Evolutionary conservation across 1,140 invertebrate genomes (phyloP), one percentile per base, ranked within the genome.

Genomic region (Drosophila parvula): DNA sequence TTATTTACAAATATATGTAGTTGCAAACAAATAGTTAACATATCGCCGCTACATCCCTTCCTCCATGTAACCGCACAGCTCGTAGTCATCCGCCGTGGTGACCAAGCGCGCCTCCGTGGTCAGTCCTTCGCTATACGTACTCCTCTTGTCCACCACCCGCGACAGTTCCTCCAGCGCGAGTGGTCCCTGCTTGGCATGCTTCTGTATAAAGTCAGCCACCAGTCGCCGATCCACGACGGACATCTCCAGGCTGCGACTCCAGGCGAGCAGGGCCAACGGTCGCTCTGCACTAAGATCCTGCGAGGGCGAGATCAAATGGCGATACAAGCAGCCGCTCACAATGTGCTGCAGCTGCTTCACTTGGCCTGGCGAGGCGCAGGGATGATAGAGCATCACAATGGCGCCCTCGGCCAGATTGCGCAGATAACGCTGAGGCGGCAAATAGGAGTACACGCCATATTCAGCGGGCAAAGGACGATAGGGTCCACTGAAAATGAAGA

Each of bases 321-420:
- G 94, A 71, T 96, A 94, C 0, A 98, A 86, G 92, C 97, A 98
- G 3, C 92, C 92, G 28, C 86, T 94, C 0, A 98, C 94, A 3
- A 97, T 64, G 45, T 92, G 90, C 85, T 94, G 94, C 60, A 98
- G 92, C 48, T 92, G 75, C 38, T 94, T 86, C 0, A 98, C 94
- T 93, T 96, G 94, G 6, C 93, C 68, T 2, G 92, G 93, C 92
- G 96, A 94, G 9, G 96, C 95, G 93, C 97, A 98, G 2, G 97
- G 97, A 94, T 98, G 96, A 89, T 97, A 98, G 9, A 98, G 91
- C 94, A 97, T 95, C 1, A 97, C 96, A 41, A 98, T 93, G 5
- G 95, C 95, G 57, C 97, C 97, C 92, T 98, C 97, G 94, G 98
- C 97, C 36, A 98, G 92, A 92, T 94, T 97, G 81, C 97, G 96